A percentile compares a stretch with the other conserved stretches of the same genome.
Evolutionary conservation across 2,888 invertebrate species (phyloP).

Genomic region (Endomychus coccineus): DNA sequence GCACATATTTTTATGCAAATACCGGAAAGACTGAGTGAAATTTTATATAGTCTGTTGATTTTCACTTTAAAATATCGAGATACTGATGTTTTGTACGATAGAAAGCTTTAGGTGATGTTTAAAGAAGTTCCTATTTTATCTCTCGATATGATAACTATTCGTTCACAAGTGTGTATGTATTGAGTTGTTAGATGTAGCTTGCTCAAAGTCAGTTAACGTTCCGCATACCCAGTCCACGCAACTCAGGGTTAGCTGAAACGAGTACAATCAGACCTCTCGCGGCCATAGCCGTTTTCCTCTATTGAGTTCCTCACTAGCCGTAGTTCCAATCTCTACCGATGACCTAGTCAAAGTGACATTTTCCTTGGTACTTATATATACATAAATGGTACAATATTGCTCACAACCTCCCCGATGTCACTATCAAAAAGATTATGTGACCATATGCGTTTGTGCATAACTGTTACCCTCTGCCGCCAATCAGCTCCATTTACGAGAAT

Average conservation of each 20-base stretch:
- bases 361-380: too few relatives aligned
- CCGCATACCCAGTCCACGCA: conserved; percentile 42
- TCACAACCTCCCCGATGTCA: too few relatives aligned
- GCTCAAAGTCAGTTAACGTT: conserved; percentile 44
- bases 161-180: conserved; percentile 43
- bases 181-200: conserved; percentile 46
- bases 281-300: conserved; percentile 39
- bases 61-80: conserved; percentile 45
- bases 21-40: conserved; percentile 50
- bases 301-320: conserved; percentile 44
- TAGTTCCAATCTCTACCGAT: conserved; percentile 10
- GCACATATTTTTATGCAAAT: conserved; percentile 48
- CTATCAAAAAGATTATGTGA: too few relatives aligned
- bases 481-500: too few relatives aligned
- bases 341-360: conserved; percentile 12
- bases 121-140: conserved; percentile 48
- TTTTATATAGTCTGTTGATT: conserved; percentile 48
- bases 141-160: conserved; percentile 43
- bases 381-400: too few relatives aligned
- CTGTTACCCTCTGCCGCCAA: too few relatives aligned
- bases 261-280: conserved; percentile 42
- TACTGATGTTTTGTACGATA: conserved; percentile 45
- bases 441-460: too few relatives aligned
- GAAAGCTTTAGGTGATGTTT: conserved; percentile 47
- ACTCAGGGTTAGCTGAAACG: conserved; percentile 38